Conservation (phyloP, 1,140 invertebrate genomes). For the Cyphomyrmex costatus region DNA sequence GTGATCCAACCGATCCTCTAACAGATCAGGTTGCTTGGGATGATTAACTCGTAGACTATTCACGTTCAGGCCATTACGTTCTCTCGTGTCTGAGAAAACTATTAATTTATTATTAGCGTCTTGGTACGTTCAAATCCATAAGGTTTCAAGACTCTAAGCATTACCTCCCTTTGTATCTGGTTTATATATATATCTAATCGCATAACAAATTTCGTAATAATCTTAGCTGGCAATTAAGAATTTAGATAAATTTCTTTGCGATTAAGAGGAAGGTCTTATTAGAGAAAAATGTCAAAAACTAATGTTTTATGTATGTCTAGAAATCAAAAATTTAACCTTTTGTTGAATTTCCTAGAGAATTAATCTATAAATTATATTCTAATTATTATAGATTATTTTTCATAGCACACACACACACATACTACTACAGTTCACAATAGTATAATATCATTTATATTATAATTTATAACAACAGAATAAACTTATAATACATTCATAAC, state of each 20-base stretch:
- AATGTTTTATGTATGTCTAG: background rate
- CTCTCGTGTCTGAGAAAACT: background rate
- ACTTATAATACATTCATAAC: background rate
- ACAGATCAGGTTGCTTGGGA: constrained; percentile 20
- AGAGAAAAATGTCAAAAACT: background rate
- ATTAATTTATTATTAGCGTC: constrained; percentile 34
- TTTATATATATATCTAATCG: background rate
- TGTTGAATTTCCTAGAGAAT: background rate
- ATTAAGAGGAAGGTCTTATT: background rate
- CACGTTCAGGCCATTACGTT: background rate
- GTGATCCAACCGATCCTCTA: constrained; percentile 42
- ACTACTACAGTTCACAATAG: too few species aligned
- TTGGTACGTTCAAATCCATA: background rate
- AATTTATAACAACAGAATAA: background rate
- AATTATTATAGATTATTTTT: background rate
- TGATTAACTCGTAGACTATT: constrained; percentile 45
- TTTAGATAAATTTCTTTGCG: background rate
- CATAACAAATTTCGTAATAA: background rate
- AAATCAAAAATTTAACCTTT: background rate
- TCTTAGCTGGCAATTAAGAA: background rate
- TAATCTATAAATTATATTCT: background rate
- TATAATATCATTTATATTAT: too few species aligned
- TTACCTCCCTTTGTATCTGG: background rate
- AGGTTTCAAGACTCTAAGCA: background rate
- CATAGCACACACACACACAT: too few species aligned